phyloP scores from a whole-genome alignment of 35 echinoderm and acorn worm genomes.

The Apostichopus parvimensis region DNA sequence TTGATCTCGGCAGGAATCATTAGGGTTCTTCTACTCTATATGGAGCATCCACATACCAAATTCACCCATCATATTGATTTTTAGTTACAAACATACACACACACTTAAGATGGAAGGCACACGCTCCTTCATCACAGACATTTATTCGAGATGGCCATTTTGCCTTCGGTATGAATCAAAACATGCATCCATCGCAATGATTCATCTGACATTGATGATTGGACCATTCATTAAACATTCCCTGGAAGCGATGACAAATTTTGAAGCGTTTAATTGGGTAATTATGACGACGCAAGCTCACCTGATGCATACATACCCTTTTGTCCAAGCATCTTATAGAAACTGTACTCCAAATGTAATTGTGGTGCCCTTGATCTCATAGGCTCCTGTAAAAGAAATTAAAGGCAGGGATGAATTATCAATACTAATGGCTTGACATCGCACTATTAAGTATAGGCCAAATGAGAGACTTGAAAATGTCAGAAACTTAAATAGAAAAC shows the following conservation, averaged over 20 bases:
- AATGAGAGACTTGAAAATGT: too few species aligned
- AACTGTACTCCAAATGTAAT: conserved; percentile 97
- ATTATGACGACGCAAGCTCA: not conserved
- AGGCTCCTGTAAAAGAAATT: conserved; percentile 70
- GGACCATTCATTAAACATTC: not conserved
- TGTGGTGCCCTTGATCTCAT: conserved; percentile 99
- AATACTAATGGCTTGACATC: too few species aligned
- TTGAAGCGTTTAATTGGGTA: too few species aligned
- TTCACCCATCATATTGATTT: not conserved
- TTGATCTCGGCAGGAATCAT: not conserved
- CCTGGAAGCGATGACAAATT: too few species aligned
- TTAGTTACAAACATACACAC: too few species aligned
- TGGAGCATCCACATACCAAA: not conserved
- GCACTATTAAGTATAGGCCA: too few species aligned
- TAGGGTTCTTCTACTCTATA: not conserved
- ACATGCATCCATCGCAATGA: too few species aligned
- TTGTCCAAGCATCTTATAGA: conserved; percentile 99
- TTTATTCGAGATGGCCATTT: too few species aligned
- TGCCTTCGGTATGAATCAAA: too few species aligned
- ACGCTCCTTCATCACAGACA: too few species aligned
- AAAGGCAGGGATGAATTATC: not conserved
- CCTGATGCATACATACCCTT: conserved; percentile 71
- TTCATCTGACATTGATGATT: not conserved
- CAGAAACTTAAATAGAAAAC: too few species aligned
- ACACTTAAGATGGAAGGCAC: too few species aligned